Percentiles rank a stretch among this genome's conserved stretches.
Conservation (phyloP, 2,888 invertebrate genomes). For the Geotrupes spiniger region DNA sequence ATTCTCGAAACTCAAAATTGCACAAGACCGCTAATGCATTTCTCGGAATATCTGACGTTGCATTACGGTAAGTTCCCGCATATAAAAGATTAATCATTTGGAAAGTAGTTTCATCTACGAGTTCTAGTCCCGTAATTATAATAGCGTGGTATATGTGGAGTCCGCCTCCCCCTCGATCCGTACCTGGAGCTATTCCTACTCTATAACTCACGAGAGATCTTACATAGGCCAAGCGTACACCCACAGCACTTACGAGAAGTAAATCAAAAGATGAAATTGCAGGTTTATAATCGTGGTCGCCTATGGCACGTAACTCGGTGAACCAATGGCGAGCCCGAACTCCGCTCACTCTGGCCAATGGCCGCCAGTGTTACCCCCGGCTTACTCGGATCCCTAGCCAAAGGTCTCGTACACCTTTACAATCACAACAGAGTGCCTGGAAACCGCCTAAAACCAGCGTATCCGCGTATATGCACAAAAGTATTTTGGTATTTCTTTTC, state of each 20-base stretch:
- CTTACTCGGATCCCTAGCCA: constrained; percentile 43
- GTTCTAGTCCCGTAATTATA: constrained; percentile 18
- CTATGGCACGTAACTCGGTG: constrained; percentile 48
- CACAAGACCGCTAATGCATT: too few relatives aligned
- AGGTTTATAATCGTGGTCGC: constrained; percentile 47
- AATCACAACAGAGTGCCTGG: constrained; percentile 17
- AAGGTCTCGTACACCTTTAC: constrained; percentile 39
- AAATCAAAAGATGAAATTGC: constrained; percentile 50
- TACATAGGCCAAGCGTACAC: constrained; percentile 33
- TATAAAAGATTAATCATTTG: constrained; percentile 25
- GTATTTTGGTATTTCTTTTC: constrained; percentile 19
- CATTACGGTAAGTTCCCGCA: constrained; percentile 2
- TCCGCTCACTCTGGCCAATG: constrained; percentile 48
- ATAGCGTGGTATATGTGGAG: constrained; percentile 32
- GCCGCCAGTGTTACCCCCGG: constrained; percentile 50
- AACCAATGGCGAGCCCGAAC: constrained; percentile 46
- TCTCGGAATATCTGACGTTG: constrained; percentile 1
- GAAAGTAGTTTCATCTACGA: constrained; percentile 21
- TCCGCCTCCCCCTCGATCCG: constrained; percentile 34
- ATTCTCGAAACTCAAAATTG: too few relatives aligned
- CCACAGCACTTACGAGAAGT: constrained; percentile 41
- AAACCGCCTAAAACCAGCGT: constrained; percentile 42
- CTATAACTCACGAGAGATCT: constrained; percentile 33
- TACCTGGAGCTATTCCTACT: constrained; percentile 36
- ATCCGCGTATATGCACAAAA: constrained; percentile 16